Conservation (phyloP, 2,113 vertebrate genomes). For the Gopherus evgoodei region DNA sequence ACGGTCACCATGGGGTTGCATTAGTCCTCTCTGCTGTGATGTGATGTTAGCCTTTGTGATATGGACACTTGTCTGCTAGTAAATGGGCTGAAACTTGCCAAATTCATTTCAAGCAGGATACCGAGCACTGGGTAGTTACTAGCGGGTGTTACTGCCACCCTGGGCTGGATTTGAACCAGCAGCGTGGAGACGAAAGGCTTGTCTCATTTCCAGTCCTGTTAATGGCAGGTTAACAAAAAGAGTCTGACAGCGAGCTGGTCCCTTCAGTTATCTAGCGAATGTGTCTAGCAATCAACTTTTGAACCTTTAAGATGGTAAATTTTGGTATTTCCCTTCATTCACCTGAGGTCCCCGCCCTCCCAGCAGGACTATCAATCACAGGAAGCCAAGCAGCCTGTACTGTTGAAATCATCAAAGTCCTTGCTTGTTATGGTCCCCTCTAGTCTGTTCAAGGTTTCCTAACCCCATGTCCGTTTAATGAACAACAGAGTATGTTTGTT, state of each 20-base stretch:
- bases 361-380: slow-evolving; percentile 74
- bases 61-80: background rate
- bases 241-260: slow-evolving; percentile 14
- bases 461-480: slow-evolving; percentile 68
- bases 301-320: slow-evolving; percentile 59
- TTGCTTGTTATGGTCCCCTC: slow-evolving; percentile 68
- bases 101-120: background rate
- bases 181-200: background rate
- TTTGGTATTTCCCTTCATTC: slow-evolving; percentile 75
- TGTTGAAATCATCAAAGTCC: slow-evolving; percentile 72
- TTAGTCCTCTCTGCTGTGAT: background rate
- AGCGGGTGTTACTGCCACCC: background rate
- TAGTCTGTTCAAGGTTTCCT: slow-evolving; percentile 73
- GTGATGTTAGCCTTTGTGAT: background rate
- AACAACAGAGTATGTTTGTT: slow-evolving; percentile 73
- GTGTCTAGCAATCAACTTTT: slow-evolving; percentile 65
- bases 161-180: background rate
- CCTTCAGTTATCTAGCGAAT: slow-evolving; percentile 29
- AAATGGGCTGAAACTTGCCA: background rate
- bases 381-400: slow-evolving; percentile 63
- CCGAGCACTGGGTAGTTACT: background rate
- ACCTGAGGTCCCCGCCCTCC: slow-evolving; percentile 71
- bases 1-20: background rate
- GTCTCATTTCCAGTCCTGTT: background rate
- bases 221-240: slow-evolving; percentile 13